These are phyloP conservation scores for Notothenia rossii DNA, from an alignment of 2,113 vertebrate species.

Conservation along the genomic window DNA sequence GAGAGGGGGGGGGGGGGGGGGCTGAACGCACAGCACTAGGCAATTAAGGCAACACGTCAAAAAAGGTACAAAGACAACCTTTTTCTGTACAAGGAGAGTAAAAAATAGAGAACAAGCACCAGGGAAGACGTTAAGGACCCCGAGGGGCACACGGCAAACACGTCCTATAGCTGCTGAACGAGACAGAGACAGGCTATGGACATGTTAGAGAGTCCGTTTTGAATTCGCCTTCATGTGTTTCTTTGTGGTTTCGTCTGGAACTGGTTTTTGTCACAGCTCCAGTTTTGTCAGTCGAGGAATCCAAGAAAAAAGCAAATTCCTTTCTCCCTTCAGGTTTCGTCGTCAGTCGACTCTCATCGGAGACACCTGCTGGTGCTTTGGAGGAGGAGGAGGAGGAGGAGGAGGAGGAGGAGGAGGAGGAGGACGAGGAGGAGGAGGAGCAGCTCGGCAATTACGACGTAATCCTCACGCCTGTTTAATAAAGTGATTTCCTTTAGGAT, in stretches of 20 bases:
- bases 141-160: slow-evolving; percentile 22
- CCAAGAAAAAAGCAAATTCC: neutral
- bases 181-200: slow-evolving; percentile 8
- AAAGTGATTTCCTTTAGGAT: slow-evolving; percentile 25
- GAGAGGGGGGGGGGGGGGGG: slow-evolving; percentile 50
- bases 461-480: slow-evolving; percentile 17
- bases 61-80: slow-evolving; percentile 52
- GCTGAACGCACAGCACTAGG: slow-evolving; percentile 61
- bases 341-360: slow-evolving; percentile 3
- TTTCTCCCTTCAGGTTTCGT: neutral
- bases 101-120: slow-evolving; percentile 43
- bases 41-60: slow-evolving; percentile 80
- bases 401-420: too few relatives aligned
- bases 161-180: slow-evolving; percentile 14
- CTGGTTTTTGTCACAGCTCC: slow-evolving; percentile 13
- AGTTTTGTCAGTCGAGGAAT: slow-evolving; percentile 29
- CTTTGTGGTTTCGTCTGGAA: neutral
- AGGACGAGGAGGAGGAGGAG: slow-evolving; percentile 23
- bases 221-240: slow-evolving; percentile 1
- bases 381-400: slow-evolving; percentile 23
- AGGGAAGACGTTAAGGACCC: slow-evolving; percentile 9
- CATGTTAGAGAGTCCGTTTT: slow-evolving; percentile 10
- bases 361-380: slow-evolving; percentile 64
- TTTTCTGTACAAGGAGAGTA: slow-evolving; percentile 54
- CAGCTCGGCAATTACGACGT: slow-evolving; percentile 23